Evolutionary conservation across 2,888 invertebrate genomes (phyloP), one percentile per base, ranked within the genome.

Genomic region (Willowsia nigromaculata): DNA sequence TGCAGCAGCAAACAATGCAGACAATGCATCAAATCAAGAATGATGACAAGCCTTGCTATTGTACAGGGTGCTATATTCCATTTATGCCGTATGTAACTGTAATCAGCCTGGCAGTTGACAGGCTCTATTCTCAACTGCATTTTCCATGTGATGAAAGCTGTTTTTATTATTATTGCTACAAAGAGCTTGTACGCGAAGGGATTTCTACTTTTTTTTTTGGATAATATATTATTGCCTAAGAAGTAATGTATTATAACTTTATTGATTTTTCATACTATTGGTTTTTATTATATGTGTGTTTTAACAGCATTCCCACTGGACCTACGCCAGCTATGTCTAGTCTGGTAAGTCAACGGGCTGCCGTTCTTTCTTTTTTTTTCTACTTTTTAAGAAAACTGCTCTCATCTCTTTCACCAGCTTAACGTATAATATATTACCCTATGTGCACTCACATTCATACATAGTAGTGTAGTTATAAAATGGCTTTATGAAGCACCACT

Each of bases 321-420:
- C 91, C 84, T 92, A 62, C 92, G 92, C 91, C 92, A 92, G 90
- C 90, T 92, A 7, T 93, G 93, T 88, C 91, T 93, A 62, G 91
- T 92, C 62, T 92, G 92, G 91, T 91, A 90, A 91, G 91, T 90
- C 37, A 56, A 37, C 25, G 18, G 37, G 22, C 15, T 5, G 3
- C 2, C n/a, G n/a, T n/a, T n/a, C n/a, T n/a, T n/a, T n/a, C 18
- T n/a, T 30, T 33, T 85, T 68, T 40, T 37, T 53, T 50, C 18
- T 47, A 22, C 76, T 47, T n/a, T 47, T 85, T 47, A 76, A 53
- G 56, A 68, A 86, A 86, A 86, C 30, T 78, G 40, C 40, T 53
- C 56, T 78, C 47, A 40, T 80, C 59, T 68, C 27, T 7, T 85
- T 56, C 76, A 62, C 43, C 0, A 43, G 62, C 43, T 33, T 43